Base-by-base conservation (phyloP, 2,113 vertebrate species). In the Ageneiosus marmoratus region DNA sequence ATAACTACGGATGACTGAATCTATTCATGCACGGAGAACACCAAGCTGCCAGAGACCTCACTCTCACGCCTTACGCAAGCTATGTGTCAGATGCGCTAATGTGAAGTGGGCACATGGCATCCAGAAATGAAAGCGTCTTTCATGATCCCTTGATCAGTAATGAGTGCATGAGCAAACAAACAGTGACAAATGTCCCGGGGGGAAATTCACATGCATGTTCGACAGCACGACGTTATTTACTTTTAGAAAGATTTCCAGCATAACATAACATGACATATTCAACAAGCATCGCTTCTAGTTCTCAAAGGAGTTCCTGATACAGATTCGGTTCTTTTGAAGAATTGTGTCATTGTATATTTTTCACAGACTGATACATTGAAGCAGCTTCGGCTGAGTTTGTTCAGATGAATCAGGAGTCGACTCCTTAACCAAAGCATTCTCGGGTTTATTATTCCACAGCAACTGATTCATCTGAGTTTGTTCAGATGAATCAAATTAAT, bases 1-100 rank as follows among this genome's bases (percentile, higher is more conserved):
- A 76, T 34, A 55, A 55, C 73, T 13, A 4, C 12, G 10, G 7
- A 44, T 73, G 69, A 75, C 18, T 51, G 32, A 51, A 70, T 81
- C 75, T 84, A 65, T 44, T 75, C 51, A 83, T 44, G 32, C 51
- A 63, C 46, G n/a, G 58, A 51, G 48, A 46, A 48, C 63, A 65
- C 27, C 55, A 32, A 72, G 65, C 50, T 32, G 32, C 34, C 73
- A 48, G 46, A 53, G 27, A 58, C 5, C 20, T 55, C 50, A 76
- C 46, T 51, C 72, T 29, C 27, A 29, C 46, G 50, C 46, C 2
- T 11, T 70, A 15, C 41, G 2, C 41, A 46, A 72, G 69, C 67
- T 37, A 70, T 44, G 22, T 44, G 70, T 73, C 13, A 50, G 16
- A n/a, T 29, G 70, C 70, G 1, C 2, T 75, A 20, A 32, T 51